Conservation (phyloP, 2,113 vertebrate species). For the Dasyurus viverrinus region DNA sequence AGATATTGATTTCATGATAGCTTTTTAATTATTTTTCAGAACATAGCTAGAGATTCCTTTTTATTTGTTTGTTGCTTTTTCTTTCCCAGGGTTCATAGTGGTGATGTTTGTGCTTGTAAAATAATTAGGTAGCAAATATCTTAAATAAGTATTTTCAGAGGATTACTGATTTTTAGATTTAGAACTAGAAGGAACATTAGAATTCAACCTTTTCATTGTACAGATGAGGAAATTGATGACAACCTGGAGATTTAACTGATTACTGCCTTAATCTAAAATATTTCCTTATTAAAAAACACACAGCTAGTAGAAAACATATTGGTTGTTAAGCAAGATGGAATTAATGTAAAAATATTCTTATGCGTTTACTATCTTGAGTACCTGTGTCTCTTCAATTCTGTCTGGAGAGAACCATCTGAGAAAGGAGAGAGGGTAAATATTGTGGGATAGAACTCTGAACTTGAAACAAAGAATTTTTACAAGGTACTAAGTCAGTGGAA, state of each 20-base stretch:
- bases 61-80: background rate
- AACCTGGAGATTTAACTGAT: constrained; percentile 6
- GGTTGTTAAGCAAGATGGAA: background rate
- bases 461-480: no score
- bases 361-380: constrained; percentile 44
- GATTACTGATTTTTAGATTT: background rate
- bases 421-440: background rate
- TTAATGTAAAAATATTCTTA: constrained; percentile 30
- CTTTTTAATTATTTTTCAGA: background rate
- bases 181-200: background rate
- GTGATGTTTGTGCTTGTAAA: background rate
- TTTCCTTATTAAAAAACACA: background rate
- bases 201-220: background rate
- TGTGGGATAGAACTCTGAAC: no score
- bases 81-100: background rate
- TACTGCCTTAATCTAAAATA: background rate
- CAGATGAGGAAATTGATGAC: background rate
- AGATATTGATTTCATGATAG: constrained; percentile 1
- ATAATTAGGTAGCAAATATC: background rate
- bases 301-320: background rate
- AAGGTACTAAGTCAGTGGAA: no score
- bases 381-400: background rate
- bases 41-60: no score
- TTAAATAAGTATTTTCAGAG: constrained; percentile 22
- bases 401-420: background rate